A percentile compares a stretch with the other conserved stretches of the same genome.
These are phyloP conservation scores for Lacerta agilis DNA, from an alignment of 2,797 vertebrate species.

Conservation along the genomic window DNA sequence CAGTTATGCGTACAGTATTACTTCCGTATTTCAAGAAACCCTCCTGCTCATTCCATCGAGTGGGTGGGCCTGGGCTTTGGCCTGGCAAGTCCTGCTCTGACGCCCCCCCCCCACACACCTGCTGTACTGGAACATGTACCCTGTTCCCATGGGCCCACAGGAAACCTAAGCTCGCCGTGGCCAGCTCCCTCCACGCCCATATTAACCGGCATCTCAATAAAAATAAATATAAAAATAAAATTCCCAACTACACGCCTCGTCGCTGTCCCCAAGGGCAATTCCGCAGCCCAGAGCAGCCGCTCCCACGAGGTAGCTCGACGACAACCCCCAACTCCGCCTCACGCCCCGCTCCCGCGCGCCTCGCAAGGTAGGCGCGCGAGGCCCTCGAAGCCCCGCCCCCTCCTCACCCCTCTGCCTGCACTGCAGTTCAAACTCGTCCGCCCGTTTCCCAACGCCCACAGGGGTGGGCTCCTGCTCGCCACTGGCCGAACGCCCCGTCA, in stretches of 20 bases:
- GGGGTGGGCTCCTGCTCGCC: neutral
- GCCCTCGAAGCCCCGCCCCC: slow-evolving; percentile 11
- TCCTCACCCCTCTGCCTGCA: neutral
- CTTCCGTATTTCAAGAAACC: too few relatives aligned
- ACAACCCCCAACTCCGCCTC: neutral
- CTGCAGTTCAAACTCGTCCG: slow-evolving; percentile 29
- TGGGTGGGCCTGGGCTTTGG: too few relatives aligned
- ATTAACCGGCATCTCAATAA: neutral
- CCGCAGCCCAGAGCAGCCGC: accelerated
- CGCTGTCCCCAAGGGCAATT: neutral
- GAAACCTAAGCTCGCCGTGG: neutral
- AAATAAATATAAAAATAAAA: too few relatives aligned
- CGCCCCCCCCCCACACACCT: neutral
- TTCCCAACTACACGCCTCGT: too few relatives aligned
- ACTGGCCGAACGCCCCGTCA: slow-evolving; percentile 11
- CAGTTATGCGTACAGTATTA: too few relatives aligned
- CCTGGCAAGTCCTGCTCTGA: neutral
- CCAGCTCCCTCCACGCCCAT: neutral
- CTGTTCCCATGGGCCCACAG: neutral
- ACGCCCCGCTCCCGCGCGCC: neutral
- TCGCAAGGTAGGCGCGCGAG: neutral
- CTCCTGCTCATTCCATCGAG: too few relatives aligned
- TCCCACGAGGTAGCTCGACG: neutral
- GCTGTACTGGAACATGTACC: neutral
- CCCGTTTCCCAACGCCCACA: neutral